These are phyloP conservation scores for Stigmatopora nigra DNA, from an alignment of 2,113 vertebrate species.

Conservation along the genomic window DNA sequence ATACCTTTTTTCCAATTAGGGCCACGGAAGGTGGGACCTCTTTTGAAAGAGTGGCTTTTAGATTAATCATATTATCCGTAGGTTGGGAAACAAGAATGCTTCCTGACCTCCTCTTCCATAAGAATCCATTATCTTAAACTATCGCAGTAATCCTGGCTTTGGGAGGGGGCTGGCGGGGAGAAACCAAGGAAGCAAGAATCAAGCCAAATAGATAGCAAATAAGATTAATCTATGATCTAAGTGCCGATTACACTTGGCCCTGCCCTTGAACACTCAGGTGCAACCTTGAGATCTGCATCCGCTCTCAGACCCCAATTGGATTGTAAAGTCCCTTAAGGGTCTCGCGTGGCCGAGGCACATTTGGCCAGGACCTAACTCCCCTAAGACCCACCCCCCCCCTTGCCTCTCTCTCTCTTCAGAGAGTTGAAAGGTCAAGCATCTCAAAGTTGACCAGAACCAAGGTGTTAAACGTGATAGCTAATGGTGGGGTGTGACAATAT, in stretches of 20 bases:
- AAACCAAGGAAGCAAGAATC: conserved; percentile 80
- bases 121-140: conserved; percentile 99
- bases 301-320: conserved; percentile 85
- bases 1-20: conserved; percentile 86
- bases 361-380: conserved; percentile 77
- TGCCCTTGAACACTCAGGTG: conserved; percentile 99
- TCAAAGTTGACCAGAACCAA: conserved; percentile 69
- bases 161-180: conserved; percentile 81
- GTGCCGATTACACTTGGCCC: conserved; percentile 99
- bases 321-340: conserved; percentile 82
- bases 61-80: conserved; percentile 99
- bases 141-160: conserved; percentile 99
- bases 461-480: conserved; percentile 72
- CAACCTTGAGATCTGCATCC: conserved; percentile 99
- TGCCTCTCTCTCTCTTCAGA: too few relatives aligned
- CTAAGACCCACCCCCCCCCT: conserved; percentile 49
- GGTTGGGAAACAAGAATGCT: conserved; percentile 94
- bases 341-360: conserved; percentile 75
- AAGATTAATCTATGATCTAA: conserved; percentile 99
- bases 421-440: conserved; percentile 68
- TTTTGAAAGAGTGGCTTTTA: conserved; percentile 95
- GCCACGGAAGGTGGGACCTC: conserved; percentile 81
- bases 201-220: conserved; percentile 99
- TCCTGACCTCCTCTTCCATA: conserved; percentile 96
- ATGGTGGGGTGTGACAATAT: conserved; percentile 57